Conservation (phyloP, 1,140 invertebrate species). For the Matsumurasca onukii region DNA sequence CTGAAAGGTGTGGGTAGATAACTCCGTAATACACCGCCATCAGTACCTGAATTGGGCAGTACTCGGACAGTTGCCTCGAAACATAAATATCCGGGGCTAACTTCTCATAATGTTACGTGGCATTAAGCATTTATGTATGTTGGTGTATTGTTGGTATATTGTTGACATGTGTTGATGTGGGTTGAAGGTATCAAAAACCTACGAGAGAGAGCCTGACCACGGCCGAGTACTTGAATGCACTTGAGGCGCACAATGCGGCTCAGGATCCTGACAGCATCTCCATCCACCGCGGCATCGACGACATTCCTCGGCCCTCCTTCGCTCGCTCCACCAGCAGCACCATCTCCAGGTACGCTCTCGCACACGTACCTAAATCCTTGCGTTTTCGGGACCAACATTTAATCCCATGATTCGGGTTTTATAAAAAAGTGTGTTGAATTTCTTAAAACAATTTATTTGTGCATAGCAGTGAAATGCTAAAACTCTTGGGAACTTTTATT, state of each 20-base stretch:
- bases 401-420: not conserved
- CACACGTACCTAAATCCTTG: not conserved
- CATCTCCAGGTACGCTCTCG: conserved; percentile 23
- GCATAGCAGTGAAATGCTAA: not conserved
- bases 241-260: conserved; percentile 47
- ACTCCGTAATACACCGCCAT: not conserved
- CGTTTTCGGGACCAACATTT: not conserved
- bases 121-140: not conserved
- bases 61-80: not conserved
- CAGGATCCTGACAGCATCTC: conserved; percentile 55
- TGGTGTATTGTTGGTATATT: conserved; percentile 40
- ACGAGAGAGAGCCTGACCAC: conserved; percentile 56
- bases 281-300: conserved; percentile 61
- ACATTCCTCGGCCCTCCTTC: conserved; percentile 43
- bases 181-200: conserved; percentile 64
- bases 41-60: not conserved
- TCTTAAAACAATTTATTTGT: not conserved
- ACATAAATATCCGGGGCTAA: not conserved
- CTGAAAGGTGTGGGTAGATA: not conserved
- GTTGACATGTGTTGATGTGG: too few species aligned
- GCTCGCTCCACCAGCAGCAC: conserved; percentile 35
- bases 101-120: not conserved
- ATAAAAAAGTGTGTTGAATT: not conserved
- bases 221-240: conserved; percentile 54
- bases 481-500: not conserved